phyloP scores from a whole-genome alignment of 2,888 invertebrate genomes.

The Tholera decimalis region DNA sequence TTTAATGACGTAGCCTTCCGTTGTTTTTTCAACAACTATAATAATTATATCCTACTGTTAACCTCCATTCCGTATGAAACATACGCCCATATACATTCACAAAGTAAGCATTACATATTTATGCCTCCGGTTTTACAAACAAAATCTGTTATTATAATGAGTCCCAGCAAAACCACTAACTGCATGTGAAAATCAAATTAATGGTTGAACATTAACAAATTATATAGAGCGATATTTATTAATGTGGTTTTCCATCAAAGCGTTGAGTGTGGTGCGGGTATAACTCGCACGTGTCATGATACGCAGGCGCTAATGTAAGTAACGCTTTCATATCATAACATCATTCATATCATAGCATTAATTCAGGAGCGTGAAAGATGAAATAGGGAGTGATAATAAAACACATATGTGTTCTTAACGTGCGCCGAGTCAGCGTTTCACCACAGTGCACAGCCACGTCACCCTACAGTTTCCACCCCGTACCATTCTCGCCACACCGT shows the following conservation, averaged over 20 bases:
- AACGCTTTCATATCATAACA: conserved; percentile 66
- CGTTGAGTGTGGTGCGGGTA: conserved; percentile 62
- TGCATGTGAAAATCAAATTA: conserved; percentile 81
- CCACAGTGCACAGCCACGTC: conserved; percentile 13
- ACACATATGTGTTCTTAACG: conserved; percentile 77
- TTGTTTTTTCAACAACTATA: too few species aligned
- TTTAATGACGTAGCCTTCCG: too few species aligned
- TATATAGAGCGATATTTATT: conserved; percentile 72
- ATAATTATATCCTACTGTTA: too few species aligned
- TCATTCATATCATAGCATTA: conserved; percentile 69
- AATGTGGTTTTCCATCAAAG: conserved; percentile 76
- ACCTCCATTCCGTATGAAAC: conserved; percentile 23
- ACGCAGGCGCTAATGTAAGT: conserved; percentile 57
- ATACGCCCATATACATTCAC: conserved; percentile 18
- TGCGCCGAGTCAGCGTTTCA: conserved; percentile 65
- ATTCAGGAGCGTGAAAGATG: conserved; percentile 59
- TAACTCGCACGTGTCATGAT: conserved; percentile 59
- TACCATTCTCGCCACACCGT: neutral
- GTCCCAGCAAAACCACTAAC: conserved; percentile 75
- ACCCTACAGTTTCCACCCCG: neutral
- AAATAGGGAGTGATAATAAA: conserved; percentile 77
- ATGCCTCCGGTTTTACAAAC: conserved; percentile 55
- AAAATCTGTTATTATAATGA: conserved; percentile 76
- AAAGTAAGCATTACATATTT: conserved; percentile 21
- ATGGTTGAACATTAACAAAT: conserved; percentile 77